Percentiles rank a stretch among this genome's conserved stretches.
Evolutionary conservation across 2,888 invertebrate species (phyloP).

Genomic region (Vanessa cardui): DNA sequence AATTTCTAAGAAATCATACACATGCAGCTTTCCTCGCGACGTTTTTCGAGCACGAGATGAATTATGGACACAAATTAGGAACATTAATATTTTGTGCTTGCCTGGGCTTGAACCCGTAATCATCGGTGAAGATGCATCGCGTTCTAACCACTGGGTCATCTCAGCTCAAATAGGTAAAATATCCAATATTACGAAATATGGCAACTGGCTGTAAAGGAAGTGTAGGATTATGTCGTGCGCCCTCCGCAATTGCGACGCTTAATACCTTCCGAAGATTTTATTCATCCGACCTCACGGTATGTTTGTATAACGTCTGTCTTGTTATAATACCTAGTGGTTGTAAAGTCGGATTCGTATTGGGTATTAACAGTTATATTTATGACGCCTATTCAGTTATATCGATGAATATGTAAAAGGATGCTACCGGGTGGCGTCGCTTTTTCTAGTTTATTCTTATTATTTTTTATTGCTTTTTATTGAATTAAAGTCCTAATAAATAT

Average conservation of each 20-base stretch:
- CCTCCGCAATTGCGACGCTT: background rate
- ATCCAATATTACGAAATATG: background rate
- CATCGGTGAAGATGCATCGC: too few species aligned
- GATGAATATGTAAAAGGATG: conserved; percentile 32
- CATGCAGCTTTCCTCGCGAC: too few species aligned
- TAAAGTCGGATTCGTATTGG: conserved; percentile 49
- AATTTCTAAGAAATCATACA: too few species aligned
- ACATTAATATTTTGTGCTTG: too few species aligned
- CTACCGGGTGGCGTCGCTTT: conserved; percentile 14
- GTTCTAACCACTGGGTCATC: too few species aligned
- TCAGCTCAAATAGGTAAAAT: too few species aligned
- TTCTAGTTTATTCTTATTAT: too few species aligned
- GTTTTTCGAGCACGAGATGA: too few species aligned
- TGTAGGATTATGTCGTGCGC: conserved; percentile 8
- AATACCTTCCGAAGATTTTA: conserved; percentile 35
- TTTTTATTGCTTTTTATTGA: too few species aligned
- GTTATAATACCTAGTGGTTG: conserved; percentile 46
- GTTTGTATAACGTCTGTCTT: conserved; percentile 45
- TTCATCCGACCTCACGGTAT: conserved; percentile 32
- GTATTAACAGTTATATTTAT: conserved; percentile 43
- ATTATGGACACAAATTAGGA: too few species aligned
- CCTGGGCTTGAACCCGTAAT: too few species aligned
- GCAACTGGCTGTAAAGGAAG: conserved; percentile 5
- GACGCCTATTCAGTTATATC: conserved; percentile 28
- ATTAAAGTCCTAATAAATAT: too few species aligned